These are phyloP conservation scores for Pogonus chalceus DNA, from an alignment of 1,140 invertebrate species.

Conservation along the genomic window DNA sequence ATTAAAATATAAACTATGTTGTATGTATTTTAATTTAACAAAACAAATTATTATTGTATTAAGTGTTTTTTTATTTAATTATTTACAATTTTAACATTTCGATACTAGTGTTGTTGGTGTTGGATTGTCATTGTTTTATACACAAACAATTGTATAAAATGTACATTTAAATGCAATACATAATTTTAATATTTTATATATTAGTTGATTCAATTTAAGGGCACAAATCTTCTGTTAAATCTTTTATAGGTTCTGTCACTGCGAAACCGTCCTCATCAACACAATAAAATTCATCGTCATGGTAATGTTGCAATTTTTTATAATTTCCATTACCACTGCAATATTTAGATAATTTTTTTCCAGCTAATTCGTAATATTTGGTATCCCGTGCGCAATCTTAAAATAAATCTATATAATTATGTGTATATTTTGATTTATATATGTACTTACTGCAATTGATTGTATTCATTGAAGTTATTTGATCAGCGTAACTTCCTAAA, in stretches of 20 bases:
- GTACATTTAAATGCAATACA: not conserved
- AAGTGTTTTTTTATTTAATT: too few relatives aligned
- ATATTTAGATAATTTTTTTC: slow-evolving; percentile 33
- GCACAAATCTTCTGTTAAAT: not conserved
- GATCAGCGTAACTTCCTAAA: too few relatives aligned
- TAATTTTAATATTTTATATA: not conserved
- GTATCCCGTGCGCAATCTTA: slow-evolving; percentile 45
- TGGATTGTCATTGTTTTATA: not conserved
- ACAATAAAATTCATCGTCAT: slow-evolving; percentile 37
- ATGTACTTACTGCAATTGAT: slow-evolving; percentile 45
- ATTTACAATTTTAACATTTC: too few relatives aligned
- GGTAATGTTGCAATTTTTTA: slow-evolving; percentile 32
- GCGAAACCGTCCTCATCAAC: slow-evolving; percentile 44
- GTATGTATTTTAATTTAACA: too few relatives aligned
- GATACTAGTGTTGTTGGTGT: too few relatives aligned
- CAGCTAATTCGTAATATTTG: slow-evolving; percentile 36
- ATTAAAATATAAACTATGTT: too few relatives aligned
- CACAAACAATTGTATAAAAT: not conserved
- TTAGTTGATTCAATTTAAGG: not conserved
- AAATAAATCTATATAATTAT: slow-evolving; percentile 12
- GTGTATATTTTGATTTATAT: slow-evolving; percentile 1
- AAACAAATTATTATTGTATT: too few relatives aligned
- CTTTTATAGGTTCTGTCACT: slow-evolving; percentile 17
- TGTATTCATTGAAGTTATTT: slow-evolving; percentile 35
- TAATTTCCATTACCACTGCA: slow-evolving; percentile 44